A percentile compares a stretch with the other conserved stretches of the same genome.
phyloP scores from a whole-genome alignment of 2,113 vertebrate species.

The Azemiops feae region DNA sequence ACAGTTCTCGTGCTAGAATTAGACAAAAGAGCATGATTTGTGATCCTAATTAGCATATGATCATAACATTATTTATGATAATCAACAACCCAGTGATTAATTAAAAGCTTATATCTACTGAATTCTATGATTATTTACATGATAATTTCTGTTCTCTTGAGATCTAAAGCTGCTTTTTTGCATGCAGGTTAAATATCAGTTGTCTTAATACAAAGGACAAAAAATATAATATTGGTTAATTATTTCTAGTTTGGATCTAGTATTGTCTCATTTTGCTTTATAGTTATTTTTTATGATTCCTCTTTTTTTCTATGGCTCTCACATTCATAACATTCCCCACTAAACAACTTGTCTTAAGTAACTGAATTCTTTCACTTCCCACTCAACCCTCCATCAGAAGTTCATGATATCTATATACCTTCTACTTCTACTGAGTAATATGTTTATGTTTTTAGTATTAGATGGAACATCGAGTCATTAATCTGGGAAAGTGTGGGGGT shows the following conservation, averaged over 20 bases:
- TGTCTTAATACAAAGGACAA: slow-evolving; percentile 18
- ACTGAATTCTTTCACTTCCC: not conserved
- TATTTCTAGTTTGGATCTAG: not conserved
- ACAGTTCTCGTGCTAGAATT: slow-evolving; percentile 30
- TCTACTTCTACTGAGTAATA: not conserved
- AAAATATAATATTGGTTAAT: not conserved
- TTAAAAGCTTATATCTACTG: slow-evolving; percentile 48
- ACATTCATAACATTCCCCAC: not conserved
- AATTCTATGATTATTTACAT: slow-evolving; percentile 47
- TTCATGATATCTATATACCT: not conserved
- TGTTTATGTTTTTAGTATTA: not conserved
- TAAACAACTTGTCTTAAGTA: not conserved
- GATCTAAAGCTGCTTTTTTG: slow-evolving; percentile 49
- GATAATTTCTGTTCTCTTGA: slow-evolving; percentile 45
- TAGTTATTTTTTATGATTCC: not conserved
- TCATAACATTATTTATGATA: slow-evolving; percentile 23
- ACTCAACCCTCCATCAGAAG: not conserved
- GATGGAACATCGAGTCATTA: not conserved
- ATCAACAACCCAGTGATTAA: slow-evolving; percentile 44
- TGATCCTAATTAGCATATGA: not conserved
- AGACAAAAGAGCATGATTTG: slow-evolving; percentile 13
- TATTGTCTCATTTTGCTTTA: not conserved
- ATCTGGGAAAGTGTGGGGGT: not conserved
- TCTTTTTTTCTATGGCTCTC: not conserved
- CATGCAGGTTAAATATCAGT: slow-evolving; percentile 29